Conservation (phyloP, 2,113 vertebrate genomes). For the Porphyrio hochstetteri region DNA sequence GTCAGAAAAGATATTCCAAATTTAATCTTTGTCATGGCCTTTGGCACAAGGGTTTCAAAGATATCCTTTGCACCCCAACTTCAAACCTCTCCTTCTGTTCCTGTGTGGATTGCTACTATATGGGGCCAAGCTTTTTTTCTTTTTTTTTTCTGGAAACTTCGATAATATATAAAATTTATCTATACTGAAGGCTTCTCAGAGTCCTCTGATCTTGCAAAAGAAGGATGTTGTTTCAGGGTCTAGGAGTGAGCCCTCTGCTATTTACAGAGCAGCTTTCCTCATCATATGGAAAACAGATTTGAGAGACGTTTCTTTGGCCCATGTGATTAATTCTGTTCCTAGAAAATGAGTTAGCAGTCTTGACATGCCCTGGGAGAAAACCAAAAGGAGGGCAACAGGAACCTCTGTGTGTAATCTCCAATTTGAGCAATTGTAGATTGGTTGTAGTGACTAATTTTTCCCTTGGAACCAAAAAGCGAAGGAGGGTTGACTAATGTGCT, state of each 20-base stretch:
- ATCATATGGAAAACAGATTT: background rate
- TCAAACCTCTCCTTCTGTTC: background rate
- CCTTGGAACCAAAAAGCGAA: background rate
- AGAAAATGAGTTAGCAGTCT: constrained; percentile 31
- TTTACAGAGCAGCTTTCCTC: background rate
- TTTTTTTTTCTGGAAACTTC: background rate
- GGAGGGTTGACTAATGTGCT: background rate
- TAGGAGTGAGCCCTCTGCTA: background rate
- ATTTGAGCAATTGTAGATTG: background rate
- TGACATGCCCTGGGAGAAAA: background rate
- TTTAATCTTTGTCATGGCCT: background rate
- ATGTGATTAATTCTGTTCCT: background rate
- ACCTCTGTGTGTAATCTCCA: background rate
- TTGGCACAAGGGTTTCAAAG: background rate
- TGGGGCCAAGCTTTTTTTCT: background rate
- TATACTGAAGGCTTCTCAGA: background rate
- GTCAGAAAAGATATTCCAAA: background rate
- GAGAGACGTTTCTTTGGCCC: background rate
- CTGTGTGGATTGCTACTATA: background rate
- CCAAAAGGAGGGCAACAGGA: constrained; percentile 6
- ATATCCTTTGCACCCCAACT: background rate
- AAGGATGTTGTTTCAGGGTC: background rate
- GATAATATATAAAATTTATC: background rate
- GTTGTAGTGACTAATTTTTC: constrained; percentile 30
- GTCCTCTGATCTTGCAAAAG: background rate